Percentiles rank a stretch among this genome's conserved stretches.
Conservation (phyloP, 2,888 invertebrate genomes). For the Tachina grossa region DNA sequence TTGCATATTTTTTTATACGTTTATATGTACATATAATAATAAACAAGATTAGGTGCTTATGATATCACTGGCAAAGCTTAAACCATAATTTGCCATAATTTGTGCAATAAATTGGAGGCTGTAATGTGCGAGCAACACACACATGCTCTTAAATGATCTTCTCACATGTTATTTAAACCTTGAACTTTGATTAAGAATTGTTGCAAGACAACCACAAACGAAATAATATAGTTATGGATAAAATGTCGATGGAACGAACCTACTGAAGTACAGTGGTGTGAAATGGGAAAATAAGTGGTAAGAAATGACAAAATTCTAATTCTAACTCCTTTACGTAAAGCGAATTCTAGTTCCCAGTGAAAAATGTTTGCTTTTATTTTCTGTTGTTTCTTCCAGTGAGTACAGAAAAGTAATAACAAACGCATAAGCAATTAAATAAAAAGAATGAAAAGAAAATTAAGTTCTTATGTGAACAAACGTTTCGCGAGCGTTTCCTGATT, state of each 20-base stretch:
- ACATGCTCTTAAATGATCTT: slow-evolving; percentile 42
- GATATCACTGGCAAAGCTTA: slow-evolving; percentile 37
- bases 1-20: slow-evolving; percentile 5
- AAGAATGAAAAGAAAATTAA: no score
- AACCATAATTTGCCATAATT: slow-evolving; percentile 58
- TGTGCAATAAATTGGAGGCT: neutral
- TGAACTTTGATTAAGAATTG: slow-evolving; percentile 57
- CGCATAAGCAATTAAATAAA: no score
- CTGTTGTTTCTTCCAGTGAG: no score
- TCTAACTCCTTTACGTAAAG: no score
- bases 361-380: no score
- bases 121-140: slow-evolving; percentile 15
- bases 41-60: slow-evolving; percentile 49
- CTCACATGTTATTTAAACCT: slow-evolving; percentile 59
- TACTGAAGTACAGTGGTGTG: slow-evolving; percentile 34
- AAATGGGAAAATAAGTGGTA: neutral
- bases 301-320: no score
- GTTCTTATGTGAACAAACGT: no score
- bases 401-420: no score
- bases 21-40: neutral
- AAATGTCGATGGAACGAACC: slow-evolving; percentile 39
- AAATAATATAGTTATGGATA: neutral
- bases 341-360: no score
- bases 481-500: no score
- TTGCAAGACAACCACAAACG: neutral